Percentiles rank a stretch among this genome's conserved stretches.
phyloP scores from a whole-genome alignment of 2,797 vertebrate genomes.

The Sebastes steindachneri region DNA sequence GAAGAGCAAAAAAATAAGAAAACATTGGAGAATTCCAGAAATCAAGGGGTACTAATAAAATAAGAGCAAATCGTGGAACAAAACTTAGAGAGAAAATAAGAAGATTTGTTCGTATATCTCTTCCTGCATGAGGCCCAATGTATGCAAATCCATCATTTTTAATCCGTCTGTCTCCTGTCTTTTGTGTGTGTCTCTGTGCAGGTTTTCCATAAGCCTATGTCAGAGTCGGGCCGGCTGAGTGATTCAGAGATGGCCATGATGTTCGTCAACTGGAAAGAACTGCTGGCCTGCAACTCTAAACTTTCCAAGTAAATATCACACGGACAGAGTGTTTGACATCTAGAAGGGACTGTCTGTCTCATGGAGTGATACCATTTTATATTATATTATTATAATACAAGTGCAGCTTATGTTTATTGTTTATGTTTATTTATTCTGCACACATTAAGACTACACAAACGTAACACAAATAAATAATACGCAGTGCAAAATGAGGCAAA shows the following conservation, averaged over 20 bases:
- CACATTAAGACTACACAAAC: too few relatives aligned
- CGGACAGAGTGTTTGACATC: neutral
- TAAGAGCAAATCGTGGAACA: too few relatives aligned
- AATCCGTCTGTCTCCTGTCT: neutral
- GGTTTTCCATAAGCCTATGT: slow-evolving; percentile 96
- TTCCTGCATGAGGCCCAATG: too few relatives aligned
- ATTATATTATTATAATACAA: neutral
- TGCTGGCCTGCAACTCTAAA: slow-evolving; percentile 93
- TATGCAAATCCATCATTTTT: too few relatives aligned
- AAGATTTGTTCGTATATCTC: too few relatives aligned
- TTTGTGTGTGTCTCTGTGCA: slow-evolving; percentile 50
- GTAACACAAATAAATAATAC: too few relatives aligned
- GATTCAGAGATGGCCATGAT: slow-evolving; percentile 91
- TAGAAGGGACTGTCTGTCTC: neutral
- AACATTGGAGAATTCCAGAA: too few relatives aligned
- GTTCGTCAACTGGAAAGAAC: slow-evolving; percentile 97
- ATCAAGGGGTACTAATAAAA: too few relatives aligned
- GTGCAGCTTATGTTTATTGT: neutral
- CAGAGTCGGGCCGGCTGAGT: slow-evolving; percentile 88
- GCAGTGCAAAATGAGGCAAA: too few relatives aligned
- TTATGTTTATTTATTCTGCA: too few relatives aligned
- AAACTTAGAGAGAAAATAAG: too few relatives aligned
- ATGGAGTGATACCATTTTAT: neutral
- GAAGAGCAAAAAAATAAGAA: too few relatives aligned
- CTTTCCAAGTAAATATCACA: slow-evolving; percentile 88